Evolutionary conservation across 2,888 invertebrate genomes (phyloP).

Genomic region (Gasteruption jaculator): DNA sequence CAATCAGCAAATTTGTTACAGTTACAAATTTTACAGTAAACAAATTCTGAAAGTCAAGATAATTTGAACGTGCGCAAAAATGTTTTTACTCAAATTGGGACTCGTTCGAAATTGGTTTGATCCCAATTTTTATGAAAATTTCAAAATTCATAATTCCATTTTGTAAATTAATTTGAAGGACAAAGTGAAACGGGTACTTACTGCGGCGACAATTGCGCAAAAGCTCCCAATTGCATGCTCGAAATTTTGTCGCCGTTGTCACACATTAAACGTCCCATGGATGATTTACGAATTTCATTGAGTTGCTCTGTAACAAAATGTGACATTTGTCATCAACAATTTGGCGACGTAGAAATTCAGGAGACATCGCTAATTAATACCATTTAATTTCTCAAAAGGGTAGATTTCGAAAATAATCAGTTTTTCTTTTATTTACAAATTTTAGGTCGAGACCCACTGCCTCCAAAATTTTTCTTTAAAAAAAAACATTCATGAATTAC

Average conservation of each 20-base stretch:
- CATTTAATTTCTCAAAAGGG: no score
- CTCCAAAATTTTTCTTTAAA: neutral
- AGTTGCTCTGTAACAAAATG: constrained; percentile 60
- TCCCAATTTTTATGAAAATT: neutral
- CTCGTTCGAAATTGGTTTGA: no score
- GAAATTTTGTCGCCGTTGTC: constrained; percentile 65
- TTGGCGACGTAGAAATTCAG: no score
- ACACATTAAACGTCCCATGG: constrained; percentile 73
- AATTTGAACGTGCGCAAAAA: no score
- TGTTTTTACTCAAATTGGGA: no score
- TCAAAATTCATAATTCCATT: constrained; percentile 1
- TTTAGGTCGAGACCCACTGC: neutral
- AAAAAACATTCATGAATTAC: neutral
- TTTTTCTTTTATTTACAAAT: no score
- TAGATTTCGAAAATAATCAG: no score
- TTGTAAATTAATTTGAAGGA: constrained; percentile 3
- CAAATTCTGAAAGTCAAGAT: no score
- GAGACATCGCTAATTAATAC: no score
- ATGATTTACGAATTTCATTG: constrained; percentile 70
- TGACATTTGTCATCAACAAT: no score
- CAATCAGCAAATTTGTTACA: no score
- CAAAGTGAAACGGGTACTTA: constrained; percentile 43
- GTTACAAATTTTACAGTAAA: no score
- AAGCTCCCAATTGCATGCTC: constrained; percentile 47
- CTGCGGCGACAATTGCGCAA: constrained; percentile 61